Base-by-base conservation (phyloP, 2,797 vertebrate species). In the Calcarius lapponicus region DNA sequence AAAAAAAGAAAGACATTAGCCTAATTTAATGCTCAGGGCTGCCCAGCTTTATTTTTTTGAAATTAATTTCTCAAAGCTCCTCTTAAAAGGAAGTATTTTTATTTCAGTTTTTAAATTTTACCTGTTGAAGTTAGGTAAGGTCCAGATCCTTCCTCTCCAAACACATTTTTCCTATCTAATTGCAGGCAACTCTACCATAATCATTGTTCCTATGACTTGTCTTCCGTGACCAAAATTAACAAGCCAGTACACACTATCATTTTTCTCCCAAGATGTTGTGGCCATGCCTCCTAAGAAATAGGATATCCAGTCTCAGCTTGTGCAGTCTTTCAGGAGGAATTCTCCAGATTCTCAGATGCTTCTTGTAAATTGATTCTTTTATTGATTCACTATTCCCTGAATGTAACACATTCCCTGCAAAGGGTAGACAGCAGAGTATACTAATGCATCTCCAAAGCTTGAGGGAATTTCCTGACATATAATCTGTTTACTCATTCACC, bases 321-420 rank as follows among this genome's bases (percentile, higher is more conserved):
- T 40, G 50, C 28, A 65, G 10, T 40, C 17, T 53, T 34, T 47
- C n/a, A 67, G 64, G 31, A 88, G 45, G 28, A 94, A 91, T 88
- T 85, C 66, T 71, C 50, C 42, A 71, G 45, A 82, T 65, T 74
- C 75, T 54, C 40, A 86, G 64, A 61, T 21, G 17, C 9, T 78
- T 51, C 56, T 83, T 92, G 42, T 56, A 96, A 93, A 93, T 92
- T 9, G 54, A 92, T 94, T 90, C 4, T 90, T 87, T 87, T 65
- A 94, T 82, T 65, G 66, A 83, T 86, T 91, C 26, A 28, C 86
- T 90, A 56, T 84, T 91, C 45, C 29, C 47, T 48, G 72, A 86
- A 61, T 56, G 48, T 57, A 90, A 84, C 74, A 25, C 15, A 38
- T 74, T 78, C 81, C 43, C 32, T 84, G 62, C 17, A 65, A 91